A percentile compares a stretch with the other conserved stretches of the same genome.
These are phyloP conservation scores for Psittacus erithacus DNA, from an alignment of 2,113 vertebrate genomes.

Conservation along the genomic window DNA sequence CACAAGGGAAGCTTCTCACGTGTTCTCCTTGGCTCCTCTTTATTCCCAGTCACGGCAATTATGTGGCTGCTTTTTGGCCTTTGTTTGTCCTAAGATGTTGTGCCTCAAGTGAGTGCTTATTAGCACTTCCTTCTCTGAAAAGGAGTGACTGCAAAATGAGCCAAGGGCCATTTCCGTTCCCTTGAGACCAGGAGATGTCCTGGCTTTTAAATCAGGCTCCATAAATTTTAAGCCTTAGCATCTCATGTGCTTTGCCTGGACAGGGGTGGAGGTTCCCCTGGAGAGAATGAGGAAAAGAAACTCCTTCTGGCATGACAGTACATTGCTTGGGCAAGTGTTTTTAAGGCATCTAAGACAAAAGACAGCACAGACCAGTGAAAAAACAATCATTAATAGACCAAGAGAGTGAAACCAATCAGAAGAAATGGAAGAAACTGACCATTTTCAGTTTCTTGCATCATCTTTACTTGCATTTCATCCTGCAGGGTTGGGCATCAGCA, in stretches of 20 bases:
- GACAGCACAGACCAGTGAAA: background rate
- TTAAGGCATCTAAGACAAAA: background rate
- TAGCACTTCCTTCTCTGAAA: conserved; percentile 56
- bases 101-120: background rate
- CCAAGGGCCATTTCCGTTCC: conserved; percentile 63
- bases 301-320: background rate
- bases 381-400: background rate
- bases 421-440: background rate
- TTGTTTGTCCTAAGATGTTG: background rate
- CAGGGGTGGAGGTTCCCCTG: background rate
- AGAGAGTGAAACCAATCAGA: background rate
- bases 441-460: conserved; percentile 6
- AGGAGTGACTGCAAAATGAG: conserved; percentile 55
- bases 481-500: background rate
- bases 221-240: conserved; percentile 37
- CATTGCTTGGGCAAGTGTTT: background rate
- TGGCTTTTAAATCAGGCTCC: conserved; percentile 29
- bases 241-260: background rate
- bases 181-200: conserved; percentile 30
- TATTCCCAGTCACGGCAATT: conserved; percentile 15
- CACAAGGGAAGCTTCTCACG: background rate
- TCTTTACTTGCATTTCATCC: background rate
- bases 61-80: background rate
- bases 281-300: background rate
- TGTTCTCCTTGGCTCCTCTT: conserved; percentile 23